Percentiles rank a stretch among this genome's conserved stretches.
phyloP scores from a whole-genome alignment of 53 echinoderm and acorn worm species.

The Arbacia lixula region DNA sequence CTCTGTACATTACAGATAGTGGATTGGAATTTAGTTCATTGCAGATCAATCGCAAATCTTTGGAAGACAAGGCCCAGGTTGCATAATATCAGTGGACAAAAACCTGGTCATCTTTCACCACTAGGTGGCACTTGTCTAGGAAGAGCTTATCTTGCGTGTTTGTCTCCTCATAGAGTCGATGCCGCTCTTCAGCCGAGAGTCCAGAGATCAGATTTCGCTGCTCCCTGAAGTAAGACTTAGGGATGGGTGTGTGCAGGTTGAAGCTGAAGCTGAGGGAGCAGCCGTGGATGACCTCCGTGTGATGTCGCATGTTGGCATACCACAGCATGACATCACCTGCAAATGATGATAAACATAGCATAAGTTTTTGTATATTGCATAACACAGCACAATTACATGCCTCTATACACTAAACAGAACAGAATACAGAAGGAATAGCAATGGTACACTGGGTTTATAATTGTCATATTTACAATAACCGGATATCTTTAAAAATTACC shows the following conservation, averaged over 20 bases:
- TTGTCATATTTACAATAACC: no score
- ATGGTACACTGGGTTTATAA: no score
- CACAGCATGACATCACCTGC: conserved; percentile 87
- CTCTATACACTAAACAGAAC: no score
- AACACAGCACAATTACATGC: no score
- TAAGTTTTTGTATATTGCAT: no score
- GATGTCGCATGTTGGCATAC: conserved; percentile 87
- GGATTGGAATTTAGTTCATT: no score
- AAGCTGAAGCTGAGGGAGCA: conserved; percentile 95
- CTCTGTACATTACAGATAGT: no score
- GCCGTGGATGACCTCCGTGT: conserved; percentile 83
- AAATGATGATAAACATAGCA: not conserved
- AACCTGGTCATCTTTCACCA: conserved; percentile 24
- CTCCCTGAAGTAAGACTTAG: conserved; percentile 67
- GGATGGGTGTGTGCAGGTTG: conserved; percentile 73
- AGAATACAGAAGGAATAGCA: no score
- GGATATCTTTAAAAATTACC: no score
- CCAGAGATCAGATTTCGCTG: conserved; percentile 58
- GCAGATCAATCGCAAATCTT: no score
- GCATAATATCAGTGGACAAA: not conserved
- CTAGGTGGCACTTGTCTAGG: conserved; percentile 22
- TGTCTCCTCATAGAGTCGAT: conserved; percentile 31
- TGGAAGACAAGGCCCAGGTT: no score
- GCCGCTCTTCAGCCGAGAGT: conserved; percentile 3
- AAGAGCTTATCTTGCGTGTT: conserved; percentile 11